phyloP scores from a whole-genome alignment of 2,113 vertebrate genomes.

The Jacana jacana region DNA sequence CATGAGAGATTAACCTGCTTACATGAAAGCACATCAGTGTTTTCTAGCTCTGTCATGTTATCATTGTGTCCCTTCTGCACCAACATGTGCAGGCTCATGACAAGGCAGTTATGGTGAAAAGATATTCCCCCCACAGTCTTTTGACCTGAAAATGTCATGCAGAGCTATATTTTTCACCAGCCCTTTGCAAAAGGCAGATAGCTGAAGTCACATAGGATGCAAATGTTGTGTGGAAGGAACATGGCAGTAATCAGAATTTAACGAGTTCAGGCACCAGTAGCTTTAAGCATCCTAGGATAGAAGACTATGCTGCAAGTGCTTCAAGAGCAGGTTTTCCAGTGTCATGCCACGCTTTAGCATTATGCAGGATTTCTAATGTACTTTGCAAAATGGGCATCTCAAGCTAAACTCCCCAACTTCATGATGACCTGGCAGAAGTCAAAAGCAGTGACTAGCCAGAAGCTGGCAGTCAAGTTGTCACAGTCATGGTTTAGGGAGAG shows the following conservation, averaged over 20 bases:
- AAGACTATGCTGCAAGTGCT: background rate
- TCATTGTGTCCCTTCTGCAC: rapidly evolving
- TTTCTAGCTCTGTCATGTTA: background rate
- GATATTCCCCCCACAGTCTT: background rate
- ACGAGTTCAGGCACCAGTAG: background rate
- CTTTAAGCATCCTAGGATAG: background rate
- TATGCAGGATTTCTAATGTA: background rate
- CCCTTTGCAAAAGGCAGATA: background rate
- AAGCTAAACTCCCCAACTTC: background rate
- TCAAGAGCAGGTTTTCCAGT: background rate
- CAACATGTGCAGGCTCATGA: background rate
- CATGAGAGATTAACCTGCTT: background rate
- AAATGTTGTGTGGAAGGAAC: background rate
- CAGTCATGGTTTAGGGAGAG: background rate
- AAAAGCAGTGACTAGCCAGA: background rate
- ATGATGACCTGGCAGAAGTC: background rate
- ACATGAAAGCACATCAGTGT: background rate
- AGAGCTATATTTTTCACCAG: background rate
- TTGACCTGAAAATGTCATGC: background rate
- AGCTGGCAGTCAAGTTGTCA: background rate
- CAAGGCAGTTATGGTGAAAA: background rate
- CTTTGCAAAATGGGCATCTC: background rate
- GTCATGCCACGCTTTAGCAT: background rate
- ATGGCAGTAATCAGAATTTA: background rate
- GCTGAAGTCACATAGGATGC: background rate